Evolutionary conservation across 2,888 invertebrate genomes (phyloP), one percentile per base, ranked within the genome.

Genomic region (Polyploca ridens): DNA sequence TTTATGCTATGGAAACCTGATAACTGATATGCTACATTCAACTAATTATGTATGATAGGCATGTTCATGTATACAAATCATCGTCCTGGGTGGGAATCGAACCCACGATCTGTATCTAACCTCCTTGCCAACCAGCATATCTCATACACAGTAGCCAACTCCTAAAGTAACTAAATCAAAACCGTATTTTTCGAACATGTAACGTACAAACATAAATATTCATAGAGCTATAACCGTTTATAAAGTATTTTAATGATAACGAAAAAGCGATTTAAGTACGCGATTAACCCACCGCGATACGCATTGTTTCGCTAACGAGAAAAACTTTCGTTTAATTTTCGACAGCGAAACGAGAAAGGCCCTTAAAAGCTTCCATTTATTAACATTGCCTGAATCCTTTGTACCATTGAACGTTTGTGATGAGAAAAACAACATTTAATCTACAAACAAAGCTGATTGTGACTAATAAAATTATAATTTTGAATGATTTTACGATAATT

Each of bases 231-330:
- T 75, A 76, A 71, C 63, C 66, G 70, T 74, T 69, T 69, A 60
- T 60, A 69, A 67, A 73, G 69, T 72, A 73, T 74, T 73, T 70
- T 65, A 64, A 71, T 58, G 71, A 71, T 68, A 68, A 62, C 58
- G 63, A 62, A 63, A 69, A 72, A 63, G 68, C 64, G 62, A 61
- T 58, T 66, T 46, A 63, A 63, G n/a, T 11, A 49, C 62, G 70
- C 69, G 66, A 66, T 69, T 66, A 67, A 71, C 66, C 64, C 66
- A 64, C 71, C 62, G 63, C 69, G 62, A 58, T 49, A 63, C 65
- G 62, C 70, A 76, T 78, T 78, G 78, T 78, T 65, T 66, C 64
- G 64, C 62, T 58, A 65, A 67, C 46, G 19, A 69, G 71, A 75
- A 72, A 77, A 75, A 72, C 61, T 16, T 63, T 59, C 58, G 33